Evolutionary conservation across 1,140 invertebrate genomes (phyloP), one percentile per base, ranked within the genome.

Genomic region (Drosophila malerkotliana): DNA sequence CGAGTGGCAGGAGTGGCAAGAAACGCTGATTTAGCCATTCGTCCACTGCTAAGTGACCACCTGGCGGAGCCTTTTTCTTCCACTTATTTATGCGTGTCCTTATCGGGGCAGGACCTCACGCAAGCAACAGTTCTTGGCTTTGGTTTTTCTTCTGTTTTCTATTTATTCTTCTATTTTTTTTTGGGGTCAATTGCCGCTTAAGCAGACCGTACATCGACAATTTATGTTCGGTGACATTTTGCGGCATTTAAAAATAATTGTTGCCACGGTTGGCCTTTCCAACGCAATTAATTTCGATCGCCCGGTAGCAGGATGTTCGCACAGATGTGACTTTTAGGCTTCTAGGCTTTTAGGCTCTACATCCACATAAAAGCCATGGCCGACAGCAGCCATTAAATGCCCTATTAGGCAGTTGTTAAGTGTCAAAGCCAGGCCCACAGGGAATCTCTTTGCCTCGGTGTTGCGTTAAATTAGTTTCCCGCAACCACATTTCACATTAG

Each of bases 371-470:
- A 69, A 44, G 51, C 24, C 66, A 28, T 28, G 26, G 26, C 26
- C 26, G 26, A 28, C 26, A 71, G 64, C 67, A 24, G 53, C 72
- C 72, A 75, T 60, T 76, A 60, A 67, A 67, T 67, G 51, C 58
- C 14, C 72, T 55, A 76, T 76, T 75, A 66, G 61, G 24, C 60
- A 56, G 61, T 74, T 78, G 80, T 83, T 84, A 66, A 76, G 57
- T 79, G 48, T 61, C 69, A 66, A 66, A 69, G 73, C 45, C 49
- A 72, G 62, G 30, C 48, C 15, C 45, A n/a, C 24, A 51, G 55
- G 55, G 49, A 41, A 44, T 21, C 10, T 41, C 8, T 53, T 14
- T 47, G 30, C 37, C 28, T 57, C 21, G 39, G 30, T 21, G 59
- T 45, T 52, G 26, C 21, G 53, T 62, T 41, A 58, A 57, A 66